phyloP scores from a whole-genome alignment of 2,797 vertebrate species.

The Spea hammondii region DNA sequence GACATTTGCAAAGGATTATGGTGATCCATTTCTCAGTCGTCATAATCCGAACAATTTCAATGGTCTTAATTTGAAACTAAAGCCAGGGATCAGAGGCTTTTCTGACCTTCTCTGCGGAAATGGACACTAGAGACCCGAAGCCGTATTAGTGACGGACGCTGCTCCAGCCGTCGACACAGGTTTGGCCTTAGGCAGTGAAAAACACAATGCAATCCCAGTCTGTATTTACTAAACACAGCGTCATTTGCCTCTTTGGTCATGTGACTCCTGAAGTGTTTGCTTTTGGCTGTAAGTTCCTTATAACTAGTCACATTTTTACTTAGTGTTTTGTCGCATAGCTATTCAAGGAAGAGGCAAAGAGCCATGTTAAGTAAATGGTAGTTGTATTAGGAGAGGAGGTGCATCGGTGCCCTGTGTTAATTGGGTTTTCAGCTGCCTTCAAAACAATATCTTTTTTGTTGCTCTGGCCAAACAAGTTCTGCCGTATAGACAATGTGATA shows the following conservation, averaged over 20 bases:
- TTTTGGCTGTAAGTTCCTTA: too few species aligned
- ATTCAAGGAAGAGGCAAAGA: too few species aligned
- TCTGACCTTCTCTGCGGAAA: constrained; percentile 22
- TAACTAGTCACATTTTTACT: too few species aligned
- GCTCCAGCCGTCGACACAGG: background rate
- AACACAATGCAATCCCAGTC: background rate
- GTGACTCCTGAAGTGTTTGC: background rate
- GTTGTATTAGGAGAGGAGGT: too few species aligned
- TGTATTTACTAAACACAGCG: background rate
- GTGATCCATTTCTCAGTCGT: constrained; percentile 68
- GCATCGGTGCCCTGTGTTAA: too few species aligned
- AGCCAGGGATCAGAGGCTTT: constrained; percentile 69
- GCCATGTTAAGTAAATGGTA: too few species aligned
- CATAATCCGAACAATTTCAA: constrained; percentile 76
- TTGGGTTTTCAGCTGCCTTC: too few species aligned
- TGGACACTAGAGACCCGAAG: background rate
- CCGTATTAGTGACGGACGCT: background rate
- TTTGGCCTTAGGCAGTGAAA: background rate
- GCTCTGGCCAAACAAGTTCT: too few species aligned
- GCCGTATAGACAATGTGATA: too few species aligned
- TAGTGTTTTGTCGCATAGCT: too few species aligned
- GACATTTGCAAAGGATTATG: constrained; percentile 81
- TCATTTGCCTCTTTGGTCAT: background rate
- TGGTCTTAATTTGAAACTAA: constrained; percentile 81
- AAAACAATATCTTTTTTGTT: too few species aligned